These are phyloP conservation scores for Nomada fabriciana DNA, from an alignment of 2,888 invertebrate genomes.

Conservation along the genomic window DNA sequence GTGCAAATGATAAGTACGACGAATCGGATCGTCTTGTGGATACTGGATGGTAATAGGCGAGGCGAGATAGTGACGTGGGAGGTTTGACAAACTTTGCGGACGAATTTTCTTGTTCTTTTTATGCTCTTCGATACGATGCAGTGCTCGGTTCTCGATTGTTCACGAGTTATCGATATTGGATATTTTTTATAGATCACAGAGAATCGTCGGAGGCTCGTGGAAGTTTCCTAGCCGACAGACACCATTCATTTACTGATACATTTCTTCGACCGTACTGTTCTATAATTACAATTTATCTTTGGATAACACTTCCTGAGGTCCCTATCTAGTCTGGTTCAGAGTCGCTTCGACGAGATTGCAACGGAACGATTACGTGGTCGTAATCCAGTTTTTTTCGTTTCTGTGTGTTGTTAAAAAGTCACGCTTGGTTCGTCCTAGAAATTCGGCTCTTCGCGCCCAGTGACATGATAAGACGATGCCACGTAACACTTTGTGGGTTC, in stretches of 20 bases:
- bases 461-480: neutral
- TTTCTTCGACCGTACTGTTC: constrained; percentile 28
- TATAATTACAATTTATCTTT: constrained; percentile 32
- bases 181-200: neutral
- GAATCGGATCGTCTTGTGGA: too few relatives aligned
- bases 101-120: neutral
- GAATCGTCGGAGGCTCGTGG: neutral
- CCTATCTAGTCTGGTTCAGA: neutral
- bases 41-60: too few relatives aligned
- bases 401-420: neutral
- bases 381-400: neutral
- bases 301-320: constrained; percentile 1
- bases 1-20: too few relatives aligned
- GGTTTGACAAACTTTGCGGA: too few relatives aligned
- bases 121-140: neutral
- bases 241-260: constrained; percentile 26
- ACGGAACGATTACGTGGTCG: neutral
- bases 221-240: constrained; percentile 10
- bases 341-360: constrained; percentile 6
- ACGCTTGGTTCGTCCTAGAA: neutral
- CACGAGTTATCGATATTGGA: neutral
- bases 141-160: neutral
- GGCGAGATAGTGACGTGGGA: too few relatives aligned
- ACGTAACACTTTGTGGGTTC: neutral
- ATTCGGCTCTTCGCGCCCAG: too few relatives aligned